Evolutionary conservation across 2,888 invertebrate species (phyloP), one percentile per base, ranked within the genome.

Genomic region (Hyppa rectilinea): DNA sequence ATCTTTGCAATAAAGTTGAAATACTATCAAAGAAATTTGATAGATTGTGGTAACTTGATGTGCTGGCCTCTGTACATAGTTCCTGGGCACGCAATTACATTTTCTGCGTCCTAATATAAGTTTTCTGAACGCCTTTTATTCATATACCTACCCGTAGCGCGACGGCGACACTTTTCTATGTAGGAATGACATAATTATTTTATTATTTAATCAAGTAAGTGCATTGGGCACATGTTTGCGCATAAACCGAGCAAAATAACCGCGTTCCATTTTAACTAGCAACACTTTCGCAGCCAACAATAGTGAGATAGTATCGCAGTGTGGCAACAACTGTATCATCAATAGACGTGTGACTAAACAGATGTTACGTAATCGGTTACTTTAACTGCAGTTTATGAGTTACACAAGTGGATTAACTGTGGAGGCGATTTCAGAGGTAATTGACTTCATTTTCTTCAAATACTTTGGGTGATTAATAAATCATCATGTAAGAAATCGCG

Each of bases 291-390:
- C 79, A 81, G 63, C 36, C 56, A 71, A 84, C 85, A 85, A 86
- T 84, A 77, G 76, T 73, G 74, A 79, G 81, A 85, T 82, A 72
- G n/a, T 64, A 80, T 83, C 78, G 50, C 29, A 61, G 61, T 86
- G 81, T 72, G 49, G 79, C 70, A 84, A 84, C 76, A 17, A 29
- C 55, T 63, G 74, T 76, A 76, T 83, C 85, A 85, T 86, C 83
- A 82, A 80, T 86, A 79, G 78, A 71, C 83, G 83, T 85, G 86
- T 61, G 85, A 86, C 86, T 75, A 77, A 74, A 76, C 68, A 73
- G 52, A 20, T 31, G 56, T 84, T 81, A 68, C 69, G 62, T 43
- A 75, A 78, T 45, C 53, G 31, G 80, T 71, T 79, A 78, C 63
- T 75, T 67, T 72, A 75, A 69, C 66, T 52, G 61, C 75, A 59